Evolutionary conservation across 1,140 invertebrate species (phyloP).

Genomic region (Archivesica marissinica): DNA sequence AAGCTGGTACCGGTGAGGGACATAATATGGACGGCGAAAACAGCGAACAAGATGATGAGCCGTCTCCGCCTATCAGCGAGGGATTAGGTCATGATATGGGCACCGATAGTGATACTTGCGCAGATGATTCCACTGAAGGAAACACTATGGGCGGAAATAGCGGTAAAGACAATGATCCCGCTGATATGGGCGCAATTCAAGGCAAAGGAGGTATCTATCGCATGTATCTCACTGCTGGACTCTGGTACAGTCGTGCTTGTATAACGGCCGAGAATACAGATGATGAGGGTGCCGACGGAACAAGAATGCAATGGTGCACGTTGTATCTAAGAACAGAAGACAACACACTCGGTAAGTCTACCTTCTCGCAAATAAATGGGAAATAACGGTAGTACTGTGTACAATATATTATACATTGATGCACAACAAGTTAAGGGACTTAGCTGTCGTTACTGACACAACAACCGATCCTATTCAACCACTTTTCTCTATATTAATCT

Average conservation of each 20-base stretch:
- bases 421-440: neutral
- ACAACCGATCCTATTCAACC: too few species aligned
- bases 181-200: too few species aligned
- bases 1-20: neutral
- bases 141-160: too few species aligned
- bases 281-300: neutral
- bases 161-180: too few species aligned
- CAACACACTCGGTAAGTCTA: neutral
- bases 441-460: neutral
- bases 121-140: neutral
- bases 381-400: too few species aligned
- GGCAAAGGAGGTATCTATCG: too few species aligned
- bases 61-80: neutral
- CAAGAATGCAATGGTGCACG: slow-evolving; percentile 16
- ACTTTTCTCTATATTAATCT: too few species aligned
- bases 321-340: slow-evolving; percentile 1
- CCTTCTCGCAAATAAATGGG: neutral
- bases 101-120: neutral
- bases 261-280: neutral
- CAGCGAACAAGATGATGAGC: neutral
- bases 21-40: neutral
- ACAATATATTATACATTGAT: neutral
- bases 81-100: neutral
- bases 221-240: slow-evolving; percentile 4
- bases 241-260: slow-evolving; percentile 20